phyloP scores from a whole-genome alignment of 2,888 invertebrate genomes.

The Frankliniella fusca region DNA sequence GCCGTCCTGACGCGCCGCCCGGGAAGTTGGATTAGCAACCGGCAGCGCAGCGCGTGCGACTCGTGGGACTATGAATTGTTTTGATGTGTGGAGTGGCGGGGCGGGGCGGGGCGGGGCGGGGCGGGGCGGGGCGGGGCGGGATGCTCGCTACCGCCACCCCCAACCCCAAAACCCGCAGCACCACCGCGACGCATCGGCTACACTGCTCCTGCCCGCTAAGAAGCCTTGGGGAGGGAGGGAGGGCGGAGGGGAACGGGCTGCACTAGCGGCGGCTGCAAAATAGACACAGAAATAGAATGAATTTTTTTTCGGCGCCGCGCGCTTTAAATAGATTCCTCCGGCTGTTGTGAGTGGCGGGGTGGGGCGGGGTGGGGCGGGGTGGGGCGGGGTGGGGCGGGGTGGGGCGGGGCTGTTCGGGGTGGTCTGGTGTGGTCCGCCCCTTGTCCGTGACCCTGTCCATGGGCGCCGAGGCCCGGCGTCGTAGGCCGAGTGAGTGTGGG shows the following conservation, averaged over 20 bases:
- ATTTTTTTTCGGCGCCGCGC: not conserved
- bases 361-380: not conserved
- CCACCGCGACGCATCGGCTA: too few species aligned
- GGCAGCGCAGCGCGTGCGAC: not conserved
- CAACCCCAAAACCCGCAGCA: too few species aligned
- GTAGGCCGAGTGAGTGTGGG: too few species aligned
- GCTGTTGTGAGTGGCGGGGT: not conserved
- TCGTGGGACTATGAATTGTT: not conserved
- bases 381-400: not conserved
- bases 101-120: too few species aligned
- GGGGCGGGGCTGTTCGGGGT: too few species aligned
- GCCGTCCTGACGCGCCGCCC: not conserved
- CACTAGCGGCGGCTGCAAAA: not conserved
- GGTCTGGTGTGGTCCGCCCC: too few species aligned
- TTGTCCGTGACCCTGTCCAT: too few species aligned
- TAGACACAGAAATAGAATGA: constrained; percentile 11
- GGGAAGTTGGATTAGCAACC: too few species aligned
- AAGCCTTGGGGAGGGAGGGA: not conserved
- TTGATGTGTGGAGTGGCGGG: not conserved
- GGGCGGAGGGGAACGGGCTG: not conserved
- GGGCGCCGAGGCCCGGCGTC: too few species aligned
- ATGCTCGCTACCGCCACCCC: too few species aligned
- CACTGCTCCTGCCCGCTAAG: not conserved
- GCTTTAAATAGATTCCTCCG: not conserved
- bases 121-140: too few species aligned